These are phyloP conservation scores for Geodia barretti DNA, from an alignment of 37 sponge, comb jelly and placozoan species.

Conservation along the genomic window DNA sequence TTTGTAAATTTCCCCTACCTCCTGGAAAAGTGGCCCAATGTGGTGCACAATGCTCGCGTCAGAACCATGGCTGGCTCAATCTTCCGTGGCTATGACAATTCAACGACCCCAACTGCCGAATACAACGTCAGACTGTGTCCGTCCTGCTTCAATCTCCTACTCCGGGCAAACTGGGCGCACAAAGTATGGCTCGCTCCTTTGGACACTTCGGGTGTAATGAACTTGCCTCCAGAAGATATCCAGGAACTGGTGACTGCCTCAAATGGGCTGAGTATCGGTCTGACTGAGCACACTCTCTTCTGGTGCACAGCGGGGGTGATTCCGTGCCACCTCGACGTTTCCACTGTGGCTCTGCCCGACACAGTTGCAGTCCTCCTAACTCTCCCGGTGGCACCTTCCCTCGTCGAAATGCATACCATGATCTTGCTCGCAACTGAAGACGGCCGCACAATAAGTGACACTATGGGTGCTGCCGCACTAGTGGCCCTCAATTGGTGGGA, in stretches of 20 bases:
- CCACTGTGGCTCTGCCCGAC: neutral
- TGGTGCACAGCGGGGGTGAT: neutral
- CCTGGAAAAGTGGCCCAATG: conserved; percentile 41
- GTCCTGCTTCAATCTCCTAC: conserved; percentile 25
- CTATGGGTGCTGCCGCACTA: neutral
- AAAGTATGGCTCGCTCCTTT: conserved; percentile 43
- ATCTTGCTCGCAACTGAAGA: neutral
- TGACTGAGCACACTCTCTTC: neutral
- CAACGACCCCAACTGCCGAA: conserved; percentile 42
- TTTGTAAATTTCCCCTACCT: conserved; percentile 56
- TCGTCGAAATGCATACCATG: neutral
- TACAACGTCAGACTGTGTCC: conserved; percentile 66
- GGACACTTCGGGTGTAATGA: conserved; percentile 42
- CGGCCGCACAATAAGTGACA: neutral
- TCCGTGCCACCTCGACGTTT: neutral
- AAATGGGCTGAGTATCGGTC: neutral
- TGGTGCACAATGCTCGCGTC: conserved; percentile 35
- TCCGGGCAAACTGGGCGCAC: conserved; percentile 49
- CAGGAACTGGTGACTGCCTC: neutral
- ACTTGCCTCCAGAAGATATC: neutral
- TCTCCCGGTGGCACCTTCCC: neutral
- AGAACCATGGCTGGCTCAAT: conserved; percentile 65
- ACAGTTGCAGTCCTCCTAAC: neutral
- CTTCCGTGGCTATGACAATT: conserved; percentile 51
- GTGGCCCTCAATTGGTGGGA: neutral